Evolutionary conservation across 2,797 vertebrate genomes (phyloP).

Genomic region (Esox masquinongy): DNA sequence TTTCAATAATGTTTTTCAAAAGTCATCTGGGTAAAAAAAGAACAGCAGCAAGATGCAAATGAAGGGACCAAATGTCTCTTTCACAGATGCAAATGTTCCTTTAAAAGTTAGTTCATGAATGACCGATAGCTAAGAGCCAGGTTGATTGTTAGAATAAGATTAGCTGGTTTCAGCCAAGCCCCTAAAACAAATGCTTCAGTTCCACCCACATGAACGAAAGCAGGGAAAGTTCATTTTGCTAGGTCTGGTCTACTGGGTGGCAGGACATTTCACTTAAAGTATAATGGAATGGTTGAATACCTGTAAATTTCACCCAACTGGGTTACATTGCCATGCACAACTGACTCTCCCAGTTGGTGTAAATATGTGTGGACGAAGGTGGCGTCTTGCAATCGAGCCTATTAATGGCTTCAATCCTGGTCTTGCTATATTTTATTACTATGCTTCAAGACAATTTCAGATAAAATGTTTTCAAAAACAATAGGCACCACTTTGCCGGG

Average conservation of each 20-base stretch:
- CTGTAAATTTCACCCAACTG: too few relatives aligned
- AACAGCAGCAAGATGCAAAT: too few relatives aligned
- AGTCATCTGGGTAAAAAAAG: too few relatives aligned
- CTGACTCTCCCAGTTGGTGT: not conserved
- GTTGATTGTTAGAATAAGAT: slow-evolving; percentile 17
- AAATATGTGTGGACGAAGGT: not conserved
- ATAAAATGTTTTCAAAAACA: not conserved
- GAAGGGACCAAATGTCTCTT: too few relatives aligned
- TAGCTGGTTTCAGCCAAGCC: slow-evolving; percentile 30
- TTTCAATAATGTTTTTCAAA: too few relatives aligned
- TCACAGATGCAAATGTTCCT: too few relatives aligned
- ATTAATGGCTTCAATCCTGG: not conserved
- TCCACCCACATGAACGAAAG: slow-evolving; percentile 33
- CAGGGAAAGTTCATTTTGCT: not conserved
- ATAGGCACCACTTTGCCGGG: not conserved
- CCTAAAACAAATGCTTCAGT: slow-evolving; percentile 38
- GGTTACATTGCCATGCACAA: too few relatives aligned
- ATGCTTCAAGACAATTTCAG: not conserved
- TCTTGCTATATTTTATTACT: not conserved
- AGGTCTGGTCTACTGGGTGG: too few relatives aligned
- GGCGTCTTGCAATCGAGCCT: not conserved
- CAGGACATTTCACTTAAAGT: too few relatives aligned
- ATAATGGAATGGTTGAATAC: too few relatives aligned
- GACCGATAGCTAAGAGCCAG: not conserved
- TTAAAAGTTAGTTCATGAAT: too few relatives aligned